phyloP scores from a whole-genome alignment of 2,113 vertebrate genomes.

The Albula goreensis region DNA sequence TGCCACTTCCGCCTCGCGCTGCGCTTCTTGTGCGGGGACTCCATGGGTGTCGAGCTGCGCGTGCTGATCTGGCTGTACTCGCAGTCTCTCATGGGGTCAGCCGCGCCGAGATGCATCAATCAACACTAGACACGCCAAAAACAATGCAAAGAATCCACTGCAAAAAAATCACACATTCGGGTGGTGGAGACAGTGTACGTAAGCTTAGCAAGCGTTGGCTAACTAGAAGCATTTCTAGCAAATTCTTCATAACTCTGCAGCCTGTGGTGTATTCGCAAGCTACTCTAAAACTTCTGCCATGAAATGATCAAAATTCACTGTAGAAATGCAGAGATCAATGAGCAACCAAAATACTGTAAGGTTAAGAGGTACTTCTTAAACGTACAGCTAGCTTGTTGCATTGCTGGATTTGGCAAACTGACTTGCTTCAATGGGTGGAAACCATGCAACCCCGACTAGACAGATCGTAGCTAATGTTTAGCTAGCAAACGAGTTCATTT shows the following conservation, averaged over 20 bases:
- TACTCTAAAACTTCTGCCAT: not conserved
- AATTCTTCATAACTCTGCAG: not conserved
- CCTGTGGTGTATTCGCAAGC: not conserved
- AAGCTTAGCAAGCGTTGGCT: not conserved
- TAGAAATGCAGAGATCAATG: not conserved
- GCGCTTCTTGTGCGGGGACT: slow-evolving; percentile 92
- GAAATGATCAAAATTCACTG: not conserved
- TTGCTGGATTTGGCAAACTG: not conserved
- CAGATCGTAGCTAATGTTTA: not conserved
- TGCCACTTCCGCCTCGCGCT: slow-evolving; percentile 91
- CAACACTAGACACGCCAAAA: slow-evolving; percentile 14
- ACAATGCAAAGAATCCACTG: slow-evolving; percentile 29
- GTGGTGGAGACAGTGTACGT: slow-evolving; percentile 17
- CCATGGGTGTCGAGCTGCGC: slow-evolving; percentile 93
- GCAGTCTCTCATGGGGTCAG: slow-evolving; percentile 96
- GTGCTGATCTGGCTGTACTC: slow-evolving; percentile 98
- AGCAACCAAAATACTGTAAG: not conserved
- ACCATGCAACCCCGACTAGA: not conserved
- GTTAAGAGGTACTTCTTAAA: not conserved
- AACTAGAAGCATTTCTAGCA: not conserved
- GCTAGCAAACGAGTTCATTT: not conserved
- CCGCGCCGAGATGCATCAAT: slow-evolving; percentile 88
- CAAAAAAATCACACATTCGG: slow-evolving; percentile 23
- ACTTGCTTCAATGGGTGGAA: not conserved
- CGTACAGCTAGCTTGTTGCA: not conserved